phyloP scores from a whole-genome alignment of 2,113 vertebrate genomes.

The Pomatorhinus ruficollis region DNA sequence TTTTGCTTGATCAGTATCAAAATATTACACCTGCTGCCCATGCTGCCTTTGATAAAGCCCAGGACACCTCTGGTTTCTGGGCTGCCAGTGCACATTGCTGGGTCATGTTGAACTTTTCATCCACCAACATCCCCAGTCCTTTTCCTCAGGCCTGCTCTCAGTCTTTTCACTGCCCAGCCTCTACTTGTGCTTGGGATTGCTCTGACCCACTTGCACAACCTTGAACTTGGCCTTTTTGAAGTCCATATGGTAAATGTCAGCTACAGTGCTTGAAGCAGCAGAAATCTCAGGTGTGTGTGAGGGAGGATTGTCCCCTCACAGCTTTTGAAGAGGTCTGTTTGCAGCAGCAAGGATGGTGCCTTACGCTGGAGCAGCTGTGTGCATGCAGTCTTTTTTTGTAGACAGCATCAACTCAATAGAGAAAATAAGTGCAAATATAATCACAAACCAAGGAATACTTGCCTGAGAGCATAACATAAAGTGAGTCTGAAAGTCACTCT shows the following conservation, averaged over 20 bases:
- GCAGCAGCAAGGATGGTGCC: background rate
- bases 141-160: background rate
- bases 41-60: background rate
- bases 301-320: background rate
- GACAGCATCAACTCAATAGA: background rate
- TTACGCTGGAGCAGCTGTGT: background rate
- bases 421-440: conserved; percentile 37
- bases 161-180: rapidly evolving
- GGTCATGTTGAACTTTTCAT: background rate
- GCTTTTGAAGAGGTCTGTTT: background rate
- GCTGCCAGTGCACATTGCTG: background rate
- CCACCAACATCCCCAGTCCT: background rate
- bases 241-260: background rate
- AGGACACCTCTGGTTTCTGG: background rate
- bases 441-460: conserved; percentile 11
- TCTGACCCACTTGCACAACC: background rate
- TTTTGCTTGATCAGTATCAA: background rate
- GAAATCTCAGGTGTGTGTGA: background rate
- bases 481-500: conserved; percentile 60
- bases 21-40: background rate
- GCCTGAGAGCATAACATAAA: conserved; percentile 5
- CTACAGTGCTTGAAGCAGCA: background rate
- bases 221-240: background rate
- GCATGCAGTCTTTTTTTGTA: background rate
- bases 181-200: background rate